Conservation (phyloP, 2,113 vertebrate species). For the Geococcyx californianus region DNA sequence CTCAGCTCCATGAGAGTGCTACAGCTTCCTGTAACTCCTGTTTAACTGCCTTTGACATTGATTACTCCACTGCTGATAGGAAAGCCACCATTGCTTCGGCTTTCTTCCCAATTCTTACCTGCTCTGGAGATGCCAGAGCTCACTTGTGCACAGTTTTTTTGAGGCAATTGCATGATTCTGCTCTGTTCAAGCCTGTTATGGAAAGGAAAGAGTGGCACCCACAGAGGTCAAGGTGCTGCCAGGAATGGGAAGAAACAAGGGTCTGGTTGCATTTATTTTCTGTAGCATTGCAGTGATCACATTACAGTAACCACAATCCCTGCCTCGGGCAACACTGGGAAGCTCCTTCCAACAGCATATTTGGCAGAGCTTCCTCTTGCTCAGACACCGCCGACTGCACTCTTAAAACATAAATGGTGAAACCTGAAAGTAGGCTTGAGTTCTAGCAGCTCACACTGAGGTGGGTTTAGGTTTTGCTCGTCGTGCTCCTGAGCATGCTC, state of each 20-base stretch:
- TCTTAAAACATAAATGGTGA: neutral
- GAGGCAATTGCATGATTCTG: neutral
- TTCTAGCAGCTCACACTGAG: neutral
- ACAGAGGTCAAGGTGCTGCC: neutral
- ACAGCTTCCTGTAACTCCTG: neutral
- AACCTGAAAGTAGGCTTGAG: neutral
- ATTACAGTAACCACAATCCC: neutral
- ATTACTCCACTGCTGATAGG: neutral
- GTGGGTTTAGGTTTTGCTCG: no score
- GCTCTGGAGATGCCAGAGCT: neutral
- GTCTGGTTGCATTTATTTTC: neutral
- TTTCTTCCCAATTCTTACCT: neutral
- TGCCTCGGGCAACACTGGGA: neutral
- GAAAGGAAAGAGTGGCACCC: neutral
- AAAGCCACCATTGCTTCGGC: neutral
- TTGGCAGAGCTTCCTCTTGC: neutral
- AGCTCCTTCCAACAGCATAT: neutral
- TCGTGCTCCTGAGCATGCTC: neutral
- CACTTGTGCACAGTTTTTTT: neutral
- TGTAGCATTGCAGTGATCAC: neutral
- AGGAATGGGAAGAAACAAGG: neutral
- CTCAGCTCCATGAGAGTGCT: neutral
- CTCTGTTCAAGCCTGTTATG: neutral
- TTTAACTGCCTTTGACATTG: neutral
- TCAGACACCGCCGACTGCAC: neutral